phyloP scores from a whole-genome alignment of 2,888 invertebrate species.

The Heliothis peltigera region DNA sequence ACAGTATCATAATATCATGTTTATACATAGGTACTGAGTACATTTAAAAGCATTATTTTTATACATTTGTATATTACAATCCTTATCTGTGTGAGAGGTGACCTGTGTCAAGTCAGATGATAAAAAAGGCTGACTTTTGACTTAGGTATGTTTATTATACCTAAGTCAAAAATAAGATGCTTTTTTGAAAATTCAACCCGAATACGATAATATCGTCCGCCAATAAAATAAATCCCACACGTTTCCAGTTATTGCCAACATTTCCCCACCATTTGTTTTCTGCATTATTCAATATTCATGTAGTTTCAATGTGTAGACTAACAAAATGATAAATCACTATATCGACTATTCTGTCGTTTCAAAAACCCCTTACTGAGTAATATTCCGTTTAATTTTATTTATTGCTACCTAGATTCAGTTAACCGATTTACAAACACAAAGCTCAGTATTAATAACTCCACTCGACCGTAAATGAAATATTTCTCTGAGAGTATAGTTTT shows the following conservation, averaged over 20 bases:
- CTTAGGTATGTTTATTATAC: no score
- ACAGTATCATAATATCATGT: slow-evolving; percentile 22
- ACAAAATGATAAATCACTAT: slow-evolving; percentile 71
- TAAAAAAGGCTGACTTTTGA: no score
- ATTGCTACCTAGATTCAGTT: slow-evolving; percentile 59
- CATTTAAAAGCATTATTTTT: slow-evolving; percentile 38
- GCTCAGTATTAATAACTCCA: slow-evolving; percentile 50
- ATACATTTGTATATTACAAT: no score
- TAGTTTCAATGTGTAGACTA: slow-evolving; percentile 65
- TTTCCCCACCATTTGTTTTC: slow-evolving; percentile 72
- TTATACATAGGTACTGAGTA: slow-evolving; percentile 30
- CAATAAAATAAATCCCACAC: slow-evolving; percentile 47
- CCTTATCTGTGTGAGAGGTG: no score
- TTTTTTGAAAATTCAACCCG: slow-evolving; percentile 28
- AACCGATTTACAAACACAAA: slow-evolving; percentile 46
- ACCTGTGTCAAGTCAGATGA: no score
- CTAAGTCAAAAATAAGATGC: neutral
- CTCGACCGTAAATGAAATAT: slow-evolving; percentile 43
- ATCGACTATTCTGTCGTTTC: slow-evolving; percentile 67
- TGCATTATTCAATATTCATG: slow-evolving; percentile 58
- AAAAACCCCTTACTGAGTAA: slow-evolving; percentile 70
- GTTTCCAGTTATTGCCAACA: slow-evolving; percentile 60
- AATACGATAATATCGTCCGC: slow-evolving; percentile 15
- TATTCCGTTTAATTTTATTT: slow-evolving; percentile 72
- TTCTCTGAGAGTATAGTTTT: slow-evolving; percentile 35